Conservation (phyloP, 2,888 invertebrate species). For the Beris chalybata region DNA sequence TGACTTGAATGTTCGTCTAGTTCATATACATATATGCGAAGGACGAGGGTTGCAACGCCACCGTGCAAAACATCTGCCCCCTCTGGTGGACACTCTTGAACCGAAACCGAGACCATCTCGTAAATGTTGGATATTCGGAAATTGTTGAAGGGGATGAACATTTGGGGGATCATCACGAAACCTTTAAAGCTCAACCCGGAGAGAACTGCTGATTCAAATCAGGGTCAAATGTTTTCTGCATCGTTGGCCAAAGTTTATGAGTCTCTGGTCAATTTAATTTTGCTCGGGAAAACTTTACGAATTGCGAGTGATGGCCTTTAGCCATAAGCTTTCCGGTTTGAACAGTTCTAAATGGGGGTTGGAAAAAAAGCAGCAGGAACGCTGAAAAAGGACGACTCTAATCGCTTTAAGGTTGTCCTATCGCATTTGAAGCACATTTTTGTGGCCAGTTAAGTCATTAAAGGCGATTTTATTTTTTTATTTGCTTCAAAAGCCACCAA, state of each 20-base stretch:
- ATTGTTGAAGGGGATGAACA: neutral
- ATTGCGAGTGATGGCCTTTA: constrained; percentile 16
- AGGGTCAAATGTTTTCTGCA: constrained; percentile 52
- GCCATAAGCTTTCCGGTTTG: neutral
- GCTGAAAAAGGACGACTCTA: neutral
- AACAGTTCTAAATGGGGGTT: neutral
- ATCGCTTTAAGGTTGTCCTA: neutral
- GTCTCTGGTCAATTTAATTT: constrained; percentile 55
- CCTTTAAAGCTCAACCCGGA: neutral
- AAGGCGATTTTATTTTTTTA: constrained; percentile 33
- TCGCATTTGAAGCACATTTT: constrained; percentile 40
- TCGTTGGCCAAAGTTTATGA: constrained; percentile 53
- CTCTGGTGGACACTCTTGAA: constrained; percentile 9
- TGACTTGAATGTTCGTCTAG: constrained; percentile 5
- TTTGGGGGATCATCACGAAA: constrained; percentile 8
- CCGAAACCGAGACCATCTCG: constrained; percentile 2
- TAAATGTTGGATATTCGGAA: constrained; percentile 19
- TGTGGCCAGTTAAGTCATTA: constrained; percentile 42
- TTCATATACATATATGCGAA: neutral
- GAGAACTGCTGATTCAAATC: constrained; percentile 50
- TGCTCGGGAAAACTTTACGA: constrained; percentile 36
- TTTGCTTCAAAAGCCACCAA: neutral
- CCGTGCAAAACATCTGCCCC: constrained; percentile 10
- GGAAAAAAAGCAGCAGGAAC: neutral
- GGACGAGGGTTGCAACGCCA: constrained; percentile 12